phyloP scores from a whole-genome alignment of 2,113 vertebrate genomes.

The Lutjanus erythropterus region DNA sequence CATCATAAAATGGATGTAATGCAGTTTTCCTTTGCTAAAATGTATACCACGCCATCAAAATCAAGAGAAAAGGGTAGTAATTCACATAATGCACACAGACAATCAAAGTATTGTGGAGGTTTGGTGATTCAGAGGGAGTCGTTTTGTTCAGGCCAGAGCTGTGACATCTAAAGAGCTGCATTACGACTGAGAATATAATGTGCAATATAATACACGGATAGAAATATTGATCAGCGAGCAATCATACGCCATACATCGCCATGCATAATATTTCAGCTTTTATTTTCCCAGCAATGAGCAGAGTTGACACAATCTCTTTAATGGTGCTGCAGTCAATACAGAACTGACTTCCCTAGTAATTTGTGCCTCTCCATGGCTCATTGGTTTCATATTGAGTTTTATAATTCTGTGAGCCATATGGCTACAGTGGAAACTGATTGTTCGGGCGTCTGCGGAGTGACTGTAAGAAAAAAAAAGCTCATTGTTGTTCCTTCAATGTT shows the following conservation, averaged over 20 bases:
- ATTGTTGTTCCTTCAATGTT: background rate
- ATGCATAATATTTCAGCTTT: slow-evolving; percentile 42
- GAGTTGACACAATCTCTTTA: slow-evolving; percentile 58
- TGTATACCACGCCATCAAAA: slow-evolving; percentile 19
- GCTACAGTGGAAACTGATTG: slow-evolving; percentile 39
- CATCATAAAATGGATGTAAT: slow-evolving; percentile 59
- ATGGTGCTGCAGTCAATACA: slow-evolving; percentile 56
- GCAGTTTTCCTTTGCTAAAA: slow-evolving; percentile 44
- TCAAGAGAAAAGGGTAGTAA: slow-evolving; percentile 5
- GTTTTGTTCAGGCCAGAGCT: slow-evolving; percentile 1
- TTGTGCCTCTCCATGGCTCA: slow-evolving; percentile 56
- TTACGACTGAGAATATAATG: slow-evolving; percentile 11
- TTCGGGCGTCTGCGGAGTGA: slow-evolving; percentile 36
- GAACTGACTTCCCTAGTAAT: slow-evolving; percentile 53
- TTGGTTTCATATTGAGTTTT: slow-evolving; percentile 68
- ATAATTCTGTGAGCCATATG: slow-evolving; percentile 51
- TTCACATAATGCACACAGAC: background rate
- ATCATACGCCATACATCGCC: slow-evolving; percentile 17
- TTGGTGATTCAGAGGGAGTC: background rate
- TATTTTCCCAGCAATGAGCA: slow-evolving; percentile 48
- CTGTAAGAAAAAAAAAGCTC: background rate
- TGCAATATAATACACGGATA: slow-evolving; percentile 11
- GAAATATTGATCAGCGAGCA: slow-evolving; percentile 51
- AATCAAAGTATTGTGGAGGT: background rate
- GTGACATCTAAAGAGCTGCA: slow-evolving; percentile 16